Evolutionary conservation across 2,888 invertebrate species (phyloP).

Genomic region (Ophion ellenae): DNA sequence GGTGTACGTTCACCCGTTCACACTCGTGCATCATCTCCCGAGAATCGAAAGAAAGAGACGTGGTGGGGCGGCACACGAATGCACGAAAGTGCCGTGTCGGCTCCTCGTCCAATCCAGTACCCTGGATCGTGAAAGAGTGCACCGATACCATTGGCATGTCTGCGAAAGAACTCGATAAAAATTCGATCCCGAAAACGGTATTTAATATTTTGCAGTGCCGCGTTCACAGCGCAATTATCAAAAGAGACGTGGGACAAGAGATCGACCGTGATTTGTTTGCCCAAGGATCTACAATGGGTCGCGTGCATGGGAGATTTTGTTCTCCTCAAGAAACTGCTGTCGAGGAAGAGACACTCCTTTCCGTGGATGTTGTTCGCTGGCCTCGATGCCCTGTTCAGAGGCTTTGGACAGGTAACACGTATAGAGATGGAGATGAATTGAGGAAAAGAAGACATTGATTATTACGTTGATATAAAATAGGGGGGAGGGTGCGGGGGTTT

Average conservation of each 20-base stretch:
- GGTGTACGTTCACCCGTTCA: background rate
- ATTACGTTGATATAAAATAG: too few species aligned
- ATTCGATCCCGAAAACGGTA: constrained; percentile 23
- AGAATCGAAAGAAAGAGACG: constrained; percentile 16
- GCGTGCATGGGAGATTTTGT: constrained; percentile 79
- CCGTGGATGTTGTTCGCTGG: constrained; percentile 78
- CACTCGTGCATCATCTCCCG: constrained; percentile 1
- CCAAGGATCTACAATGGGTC: constrained; percentile 73
- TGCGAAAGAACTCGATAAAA: constrained; percentile 34
- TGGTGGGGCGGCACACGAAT: constrained; percentile 35
- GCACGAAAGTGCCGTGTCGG: background rate
- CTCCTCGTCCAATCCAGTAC: constrained; percentile 27
- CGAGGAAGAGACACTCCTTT: constrained; percentile 68
- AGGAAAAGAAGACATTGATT: too few species aligned
- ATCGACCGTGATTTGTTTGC: constrained; percentile 8
- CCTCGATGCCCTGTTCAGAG: constrained; percentile 80
- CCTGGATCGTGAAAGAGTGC: constrained; percentile 6
- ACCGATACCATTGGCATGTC: constrained; percentile 49
- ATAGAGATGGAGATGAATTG: too few species aligned
- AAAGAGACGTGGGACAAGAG: background rate
- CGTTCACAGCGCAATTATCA: background rate
- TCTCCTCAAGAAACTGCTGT: constrained; percentile 73
- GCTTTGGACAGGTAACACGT: constrained; percentile 80
- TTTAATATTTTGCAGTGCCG: background rate
- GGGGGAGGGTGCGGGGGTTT: too few species aligned